A percentile compares a stretch with the other conserved stretches of the same genome.
phyloP scores from a whole-genome alignment of 2,113 vertebrate species.

The Gadus chalcogrammus region DNA sequence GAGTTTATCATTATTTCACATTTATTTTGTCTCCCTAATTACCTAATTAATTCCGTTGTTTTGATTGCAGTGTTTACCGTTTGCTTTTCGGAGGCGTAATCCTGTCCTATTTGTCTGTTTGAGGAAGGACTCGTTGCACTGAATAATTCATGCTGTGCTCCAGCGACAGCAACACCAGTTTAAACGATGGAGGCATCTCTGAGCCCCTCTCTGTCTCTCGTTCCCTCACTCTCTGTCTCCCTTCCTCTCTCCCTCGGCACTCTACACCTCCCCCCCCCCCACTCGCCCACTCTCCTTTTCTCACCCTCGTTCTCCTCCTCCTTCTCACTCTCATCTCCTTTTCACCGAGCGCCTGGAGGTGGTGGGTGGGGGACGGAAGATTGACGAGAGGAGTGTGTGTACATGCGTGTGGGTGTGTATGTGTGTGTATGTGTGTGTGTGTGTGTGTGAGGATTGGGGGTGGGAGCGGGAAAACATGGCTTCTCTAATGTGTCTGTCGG shows the following conservation, averaged over 20 bases:
- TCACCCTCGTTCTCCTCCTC: constrained; percentile 32
- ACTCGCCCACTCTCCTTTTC: constrained; percentile 39
- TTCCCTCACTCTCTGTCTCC: constrained; percentile 16
- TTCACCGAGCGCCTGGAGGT: too few relatives aligned
- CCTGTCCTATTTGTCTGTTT: constrained; percentile 80
- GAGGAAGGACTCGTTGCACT: constrained; percentile 74
- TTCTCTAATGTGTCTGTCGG: constrained; percentile 57
- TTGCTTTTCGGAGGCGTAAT: constrained; percentile 77
- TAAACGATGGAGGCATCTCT: constrained; percentile 76
- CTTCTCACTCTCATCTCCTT: constrained; percentile 22
- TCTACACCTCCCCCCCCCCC: constrained; percentile 35
- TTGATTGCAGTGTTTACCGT: constrained; percentile 77
- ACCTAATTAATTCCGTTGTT: constrained; percentile 80
- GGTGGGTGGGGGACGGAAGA: constrained; percentile 4
- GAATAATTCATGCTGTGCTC: constrained; percentile 76
- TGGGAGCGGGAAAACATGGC: constrained; percentile 52
- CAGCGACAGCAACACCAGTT: constrained; percentile 72
- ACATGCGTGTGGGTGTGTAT: not conserved
- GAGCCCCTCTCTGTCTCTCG: constrained; percentile 59
- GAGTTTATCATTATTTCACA: constrained; percentile 78
- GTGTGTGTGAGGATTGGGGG: constrained; percentile 25
- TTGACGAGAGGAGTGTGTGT: constrained; percentile 54
- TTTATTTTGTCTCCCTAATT: constrained; percentile 80
- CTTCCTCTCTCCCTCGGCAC: constrained; percentile 15
- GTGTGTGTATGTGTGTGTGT: not conserved